Evolutionary conservation across 2,113 vertebrate species (phyloP).

Genomic region (Chlamydotis undulata): DNA sequence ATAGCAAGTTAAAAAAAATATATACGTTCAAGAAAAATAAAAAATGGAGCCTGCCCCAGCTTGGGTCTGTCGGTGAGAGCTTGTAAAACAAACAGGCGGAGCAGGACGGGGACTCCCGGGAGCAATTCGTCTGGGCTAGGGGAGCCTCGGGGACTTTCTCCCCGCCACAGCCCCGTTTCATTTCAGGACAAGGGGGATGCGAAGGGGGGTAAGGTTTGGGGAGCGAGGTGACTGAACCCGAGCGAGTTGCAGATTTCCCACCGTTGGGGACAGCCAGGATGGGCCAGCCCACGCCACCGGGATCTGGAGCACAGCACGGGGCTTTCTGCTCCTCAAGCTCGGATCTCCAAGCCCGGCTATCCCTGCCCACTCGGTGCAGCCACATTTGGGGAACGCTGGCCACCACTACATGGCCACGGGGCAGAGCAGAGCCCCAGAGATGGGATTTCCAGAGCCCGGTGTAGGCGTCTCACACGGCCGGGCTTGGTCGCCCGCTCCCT

Average conservation of each 20-base stretch:
- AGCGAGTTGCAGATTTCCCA: not conserved
- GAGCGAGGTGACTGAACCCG: not conserved
- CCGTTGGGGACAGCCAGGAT: accelerated
- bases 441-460: not conserved
- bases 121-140: slow-evolving; percentile 4
- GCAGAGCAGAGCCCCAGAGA: not conserved
- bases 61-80: slow-evolving; percentile 20
- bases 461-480: accelerated
- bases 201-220: not conserved
- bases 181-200: not conserved
- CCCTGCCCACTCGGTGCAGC: accelerated
- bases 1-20: slow-evolving; percentile 27
- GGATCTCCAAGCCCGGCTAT: not conserved
- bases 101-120: not conserved
- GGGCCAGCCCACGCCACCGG: not conserved
- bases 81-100: slow-evolving; percentile 56
- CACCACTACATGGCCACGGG: accelerated
- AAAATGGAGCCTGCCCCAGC: not conserved
- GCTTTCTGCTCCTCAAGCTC: not conserved
- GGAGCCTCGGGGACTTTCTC: not conserved
- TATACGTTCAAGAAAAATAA: slow-evolving; percentile 11
- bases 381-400: accelerated
- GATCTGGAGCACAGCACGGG: not conserved
- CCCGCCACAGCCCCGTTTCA: not conserved
- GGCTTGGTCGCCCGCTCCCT: not conserved